Evolutionary conservation across 2,113 vertebrate genomes (phyloP).

Genomic region (Atractosteus spatula): DNA sequence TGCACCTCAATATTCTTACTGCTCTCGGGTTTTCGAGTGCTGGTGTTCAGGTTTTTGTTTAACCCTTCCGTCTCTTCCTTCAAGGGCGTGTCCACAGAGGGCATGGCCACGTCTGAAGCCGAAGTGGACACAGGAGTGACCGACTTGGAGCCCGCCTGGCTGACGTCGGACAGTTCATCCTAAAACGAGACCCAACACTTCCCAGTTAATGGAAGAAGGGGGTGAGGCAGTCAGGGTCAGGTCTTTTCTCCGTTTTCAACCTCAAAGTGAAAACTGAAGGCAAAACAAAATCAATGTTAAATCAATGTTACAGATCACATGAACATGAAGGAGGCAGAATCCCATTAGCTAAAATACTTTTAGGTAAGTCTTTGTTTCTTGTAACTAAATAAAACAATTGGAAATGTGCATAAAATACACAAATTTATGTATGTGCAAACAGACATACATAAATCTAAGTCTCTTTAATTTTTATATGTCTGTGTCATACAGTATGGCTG

Average conservation of each 20-base stretch:
- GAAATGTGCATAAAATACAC: too few species aligned
- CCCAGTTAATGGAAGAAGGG: too few species aligned
- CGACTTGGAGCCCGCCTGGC: conserved; percentile 72
- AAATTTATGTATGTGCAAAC: too few species aligned
- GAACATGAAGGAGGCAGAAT: not conserved
- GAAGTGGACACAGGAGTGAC: conserved; percentile 73
- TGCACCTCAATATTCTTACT: conserved; percentile 71
- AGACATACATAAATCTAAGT: not conserved
- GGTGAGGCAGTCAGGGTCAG: too few species aligned
- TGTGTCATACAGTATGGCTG: too few species aligned
- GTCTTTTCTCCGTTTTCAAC: too few species aligned
- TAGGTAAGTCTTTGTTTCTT: too few species aligned
- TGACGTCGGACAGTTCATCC: conserved; percentile 85
- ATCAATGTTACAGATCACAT: not conserved
- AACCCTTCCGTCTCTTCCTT: conserved; percentile 62
- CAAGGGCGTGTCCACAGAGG: conserved; percentile 61
- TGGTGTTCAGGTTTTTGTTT: conserved; percentile 62
- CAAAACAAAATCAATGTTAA: not conserved
- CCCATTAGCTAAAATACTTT: not conserved
- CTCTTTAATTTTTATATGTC: not conserved
- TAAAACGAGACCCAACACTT: conserved; percentile 37
- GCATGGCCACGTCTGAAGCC: conserved; percentile 60
- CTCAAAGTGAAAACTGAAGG: not conserved
- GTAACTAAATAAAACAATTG: too few species aligned
- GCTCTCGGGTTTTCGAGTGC: conserved; percentile 60